Conservation (phyloP, 2,797 vertebrate genomes). For the Ataeniobius toweri region DNA sequence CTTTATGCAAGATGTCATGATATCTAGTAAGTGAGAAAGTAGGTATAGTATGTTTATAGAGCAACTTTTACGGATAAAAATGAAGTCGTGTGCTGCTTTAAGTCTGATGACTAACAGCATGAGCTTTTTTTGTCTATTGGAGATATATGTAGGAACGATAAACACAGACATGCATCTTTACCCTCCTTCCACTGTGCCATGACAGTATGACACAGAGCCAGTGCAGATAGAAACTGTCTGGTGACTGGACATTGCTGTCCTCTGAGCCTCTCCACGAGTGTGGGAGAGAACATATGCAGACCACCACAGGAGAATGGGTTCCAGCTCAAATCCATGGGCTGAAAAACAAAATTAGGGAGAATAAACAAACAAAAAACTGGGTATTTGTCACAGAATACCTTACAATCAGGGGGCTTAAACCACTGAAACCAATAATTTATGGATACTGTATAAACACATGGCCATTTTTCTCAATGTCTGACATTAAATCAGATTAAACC, state of each 20-base stretch:
- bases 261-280: constrained; percentile 73
- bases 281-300: constrained; percentile 69
- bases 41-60: not conserved
- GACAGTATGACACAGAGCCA: constrained; percentile 93
- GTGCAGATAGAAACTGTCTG: constrained; percentile 85
- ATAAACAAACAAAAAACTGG: too few relatives aligned
- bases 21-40: not conserved
- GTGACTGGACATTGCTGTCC: constrained; percentile 57
- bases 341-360: not conserved
- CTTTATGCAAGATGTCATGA: not conserved
- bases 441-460: not conserved
- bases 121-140: not conserved
- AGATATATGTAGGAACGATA: not conserved
- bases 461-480: not conserved
- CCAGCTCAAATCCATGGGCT: constrained; percentile 81
- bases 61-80: not conserved
- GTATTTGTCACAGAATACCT: not conserved
- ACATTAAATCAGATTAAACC: not conserved
- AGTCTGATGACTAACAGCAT: not conserved
- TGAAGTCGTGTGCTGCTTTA: not conserved
- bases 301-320: constrained; percentile 74
- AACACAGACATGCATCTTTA: constrained; percentile 51
- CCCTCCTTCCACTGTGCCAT: constrained; percentile 86
- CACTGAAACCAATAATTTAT: not conserved
- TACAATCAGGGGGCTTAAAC: not conserved